Evolutionary conservation across 1,140 invertebrate genomes (phyloP).

Genomic region (Laupala kohalensis): DNA sequence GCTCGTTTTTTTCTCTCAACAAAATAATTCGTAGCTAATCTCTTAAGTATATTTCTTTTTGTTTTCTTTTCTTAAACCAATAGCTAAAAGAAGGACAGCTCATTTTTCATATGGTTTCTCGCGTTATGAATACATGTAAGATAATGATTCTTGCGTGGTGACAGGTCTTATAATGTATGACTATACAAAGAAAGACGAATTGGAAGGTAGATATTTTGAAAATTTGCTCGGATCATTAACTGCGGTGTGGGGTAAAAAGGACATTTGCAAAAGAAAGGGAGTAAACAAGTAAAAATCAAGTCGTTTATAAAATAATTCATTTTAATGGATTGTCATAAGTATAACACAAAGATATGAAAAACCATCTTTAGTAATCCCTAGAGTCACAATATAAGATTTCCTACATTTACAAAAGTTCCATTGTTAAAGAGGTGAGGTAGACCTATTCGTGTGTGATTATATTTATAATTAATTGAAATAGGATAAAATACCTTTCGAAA

Average conservation of each 20-base stretch:
- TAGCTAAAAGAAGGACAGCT: no score
- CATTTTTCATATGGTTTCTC: no score
- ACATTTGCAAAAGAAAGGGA: neutral
- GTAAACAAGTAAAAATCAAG: neutral
- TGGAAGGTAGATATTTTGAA: neutral
- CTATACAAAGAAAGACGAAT: neutral
- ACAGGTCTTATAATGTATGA: neutral
- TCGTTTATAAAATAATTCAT: neutral
- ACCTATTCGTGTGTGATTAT: neutral
- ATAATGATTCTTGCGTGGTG: neutral
- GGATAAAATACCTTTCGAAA: neutral
- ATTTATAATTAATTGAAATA: neutral
- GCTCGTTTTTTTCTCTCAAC: no score
- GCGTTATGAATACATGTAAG: neutral
- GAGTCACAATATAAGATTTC: neutral
- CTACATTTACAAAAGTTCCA: neutral
- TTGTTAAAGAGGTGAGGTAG: neutral
- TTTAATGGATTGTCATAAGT: neutral
- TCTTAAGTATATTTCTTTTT: no score
- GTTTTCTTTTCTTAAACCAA: no score
- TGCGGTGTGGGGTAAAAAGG: neutral
- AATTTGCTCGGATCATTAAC: neutral
- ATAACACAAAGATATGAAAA: neutral
- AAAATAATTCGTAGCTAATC: no score
- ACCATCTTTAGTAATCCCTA: neutral